Evolutionary conservation across 2,113 vertebrate species (phyloP).

Genomic region (Pelodiscus sinensis): DNA sequence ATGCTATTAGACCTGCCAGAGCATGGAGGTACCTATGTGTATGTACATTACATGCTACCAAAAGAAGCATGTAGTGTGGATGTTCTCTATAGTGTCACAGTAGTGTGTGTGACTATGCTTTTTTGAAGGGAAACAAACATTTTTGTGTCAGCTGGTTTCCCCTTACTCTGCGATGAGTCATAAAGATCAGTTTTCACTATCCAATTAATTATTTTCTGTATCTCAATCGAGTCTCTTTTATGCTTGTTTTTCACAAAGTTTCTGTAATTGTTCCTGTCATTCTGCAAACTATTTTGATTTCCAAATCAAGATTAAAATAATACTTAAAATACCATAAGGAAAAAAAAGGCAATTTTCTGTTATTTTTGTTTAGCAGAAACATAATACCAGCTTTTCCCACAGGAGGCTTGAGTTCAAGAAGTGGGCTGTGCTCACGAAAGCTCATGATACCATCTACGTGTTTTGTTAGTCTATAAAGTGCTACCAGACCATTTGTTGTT

Average conservation of each 20-base stretch:
- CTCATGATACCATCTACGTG: no score
- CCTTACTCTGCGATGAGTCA: background rate
- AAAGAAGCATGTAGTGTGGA: background rate
- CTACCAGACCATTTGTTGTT: no score
- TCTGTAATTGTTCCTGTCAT: rapidly evolving
- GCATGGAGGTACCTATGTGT: background rate
- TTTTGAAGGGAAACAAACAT: rapidly evolving
- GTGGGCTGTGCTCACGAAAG: no score
- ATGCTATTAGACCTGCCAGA: background rate
- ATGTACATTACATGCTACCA: background rate
- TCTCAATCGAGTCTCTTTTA: background rate
- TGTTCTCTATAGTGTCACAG: background rate
- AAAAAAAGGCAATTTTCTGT: background rate
- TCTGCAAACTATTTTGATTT: background rate
- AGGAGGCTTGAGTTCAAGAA: background rate
- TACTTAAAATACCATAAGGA: background rate
- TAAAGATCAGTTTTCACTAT: rapidly evolving
- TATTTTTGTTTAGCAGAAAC: no score
- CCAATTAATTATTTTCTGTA: background rate
- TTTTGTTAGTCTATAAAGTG: no score
- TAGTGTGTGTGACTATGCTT: background rate
- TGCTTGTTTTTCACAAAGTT: background rate
- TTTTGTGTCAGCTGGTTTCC: background rate
- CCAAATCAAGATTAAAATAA: background rate
- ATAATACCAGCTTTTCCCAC: no score